Percentiles rank a stretch among this genome's conserved stretches.
Evolutionary conservation across 1,140 invertebrate genomes (phyloP).

Genomic region (Littorina saxatilis): DNA sequence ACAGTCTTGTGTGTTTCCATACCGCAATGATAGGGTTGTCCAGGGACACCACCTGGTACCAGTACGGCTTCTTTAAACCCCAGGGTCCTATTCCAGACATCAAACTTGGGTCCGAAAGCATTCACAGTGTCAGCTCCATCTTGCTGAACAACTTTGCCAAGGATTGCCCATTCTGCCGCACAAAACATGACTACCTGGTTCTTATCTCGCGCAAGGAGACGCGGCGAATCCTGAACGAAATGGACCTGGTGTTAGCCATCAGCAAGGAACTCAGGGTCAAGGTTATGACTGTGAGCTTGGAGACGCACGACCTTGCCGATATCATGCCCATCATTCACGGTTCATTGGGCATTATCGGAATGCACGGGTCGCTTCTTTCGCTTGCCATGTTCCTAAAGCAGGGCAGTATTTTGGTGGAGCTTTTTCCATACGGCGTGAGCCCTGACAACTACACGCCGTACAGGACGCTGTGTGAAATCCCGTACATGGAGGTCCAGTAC

Average conservation of each 20-base stretch:
- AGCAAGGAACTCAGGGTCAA: constrained; percentile 58
- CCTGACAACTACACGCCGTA: constrained; percentile 77
- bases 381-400: constrained; percentile 95
- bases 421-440: constrained; percentile 82
- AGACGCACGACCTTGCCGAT: constrained; percentile 66
- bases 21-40: constrained; percentile 73
- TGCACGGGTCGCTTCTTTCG: constrained; percentile 96
- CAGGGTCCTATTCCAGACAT: constrained; percentile 73
- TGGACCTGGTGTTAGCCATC: constrained; percentile 69
- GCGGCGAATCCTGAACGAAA: constrained; percentile 77
- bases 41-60: constrained; percentile 76
- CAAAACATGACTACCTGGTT: constrained; percentile 61
- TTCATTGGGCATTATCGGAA: constrained; percentile 89
- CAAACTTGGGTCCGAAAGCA: constrained; percentile 45
- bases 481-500: constrained; percentile 73
- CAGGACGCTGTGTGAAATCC: constrained; percentile 72
- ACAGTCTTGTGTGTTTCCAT: constrained; percentile 74
- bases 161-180: constrained; percentile 37
- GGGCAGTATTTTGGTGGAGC: constrained; percentile 95
- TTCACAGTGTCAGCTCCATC: constrained; percentile 51
- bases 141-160: constrained; percentile 48
- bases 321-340: constrained; percentile 69
- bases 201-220: constrained; percentile 75
- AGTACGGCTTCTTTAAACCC: constrained; percentile 77
- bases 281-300: constrained; percentile 66